Evolutionary conservation across 2,888 invertebrate genomes (phyloP).

Genomic region (Limenitis camilla): DNA sequence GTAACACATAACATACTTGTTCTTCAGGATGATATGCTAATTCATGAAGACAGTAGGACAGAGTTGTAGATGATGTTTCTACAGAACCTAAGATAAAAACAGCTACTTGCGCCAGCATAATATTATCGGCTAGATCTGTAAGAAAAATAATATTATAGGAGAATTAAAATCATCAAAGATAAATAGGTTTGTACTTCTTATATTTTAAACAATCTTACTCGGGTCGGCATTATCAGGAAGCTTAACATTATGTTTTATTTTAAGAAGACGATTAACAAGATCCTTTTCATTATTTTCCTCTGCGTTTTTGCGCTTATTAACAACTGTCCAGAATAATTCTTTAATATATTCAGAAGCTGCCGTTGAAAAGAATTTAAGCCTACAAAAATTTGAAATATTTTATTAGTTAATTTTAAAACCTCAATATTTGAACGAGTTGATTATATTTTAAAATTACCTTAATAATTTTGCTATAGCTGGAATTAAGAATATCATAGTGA

Average conservation of each 20-base stretch:
- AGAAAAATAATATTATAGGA: slow-evolving; percentile 8
- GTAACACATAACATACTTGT: slow-evolving; percentile 36
- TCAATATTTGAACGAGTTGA: background rate
- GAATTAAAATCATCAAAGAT: background rate
- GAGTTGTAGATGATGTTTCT: slow-evolving; percentile 51
- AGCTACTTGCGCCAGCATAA: slow-evolving; percentile 57
- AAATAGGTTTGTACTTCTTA: background rate
- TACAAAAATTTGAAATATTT: slow-evolving; percentile 25
- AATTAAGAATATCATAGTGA: slow-evolving; percentile 47
- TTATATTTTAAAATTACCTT: slow-evolving; percentile 30
- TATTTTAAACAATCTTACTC: slow-evolving; percentile 29
- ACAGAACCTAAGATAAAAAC: slow-evolving; percentile 55
- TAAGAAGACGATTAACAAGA: slow-evolving; percentile 50
- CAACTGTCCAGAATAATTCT: slow-evolving; percentile 45
- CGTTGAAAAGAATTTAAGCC: slow-evolving; percentile 49
- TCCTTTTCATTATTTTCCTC: slow-evolving; percentile 38
- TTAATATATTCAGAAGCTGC: slow-evolving; percentile 47
- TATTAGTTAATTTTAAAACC: background rate
- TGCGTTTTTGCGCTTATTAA: slow-evolving; percentile 37
- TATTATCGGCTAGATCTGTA: slow-evolving; percentile 46
- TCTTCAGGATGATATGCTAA: slow-evolving; percentile 47
- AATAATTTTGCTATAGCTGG: slow-evolving; percentile 43
- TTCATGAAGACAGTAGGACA: slow-evolving; percentile 46
- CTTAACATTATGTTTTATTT: slow-evolving; percentile 47
- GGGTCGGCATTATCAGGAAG: slow-evolving; percentile 39